Conservation (phyloP, 2,888 invertebrate species). For the Orchestes rusci region DNA sequence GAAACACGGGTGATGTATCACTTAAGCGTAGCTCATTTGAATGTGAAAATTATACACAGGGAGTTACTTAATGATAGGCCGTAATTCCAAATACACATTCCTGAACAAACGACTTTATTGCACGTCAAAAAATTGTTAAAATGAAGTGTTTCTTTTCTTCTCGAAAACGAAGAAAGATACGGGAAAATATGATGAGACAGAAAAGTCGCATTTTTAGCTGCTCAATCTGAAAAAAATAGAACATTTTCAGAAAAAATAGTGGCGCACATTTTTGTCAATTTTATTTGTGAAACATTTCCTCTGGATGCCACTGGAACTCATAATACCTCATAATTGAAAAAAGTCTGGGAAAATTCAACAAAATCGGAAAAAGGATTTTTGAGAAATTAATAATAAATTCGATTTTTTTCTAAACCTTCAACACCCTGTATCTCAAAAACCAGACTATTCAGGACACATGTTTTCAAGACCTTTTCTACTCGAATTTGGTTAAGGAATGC, state of each 20-base stretch:
- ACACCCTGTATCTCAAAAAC: background rate
- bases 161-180: background rate
- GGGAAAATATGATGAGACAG: background rate
- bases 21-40: no score
- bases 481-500: no score
- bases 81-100: no score
- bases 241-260: background rate
- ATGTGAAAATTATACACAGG: no score
- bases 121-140: no score
- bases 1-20: no score
- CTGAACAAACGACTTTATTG: no score
- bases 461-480: background rate
- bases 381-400: background rate
- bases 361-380: background rate
- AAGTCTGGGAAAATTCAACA: conserved; percentile 2
- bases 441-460: background rate
- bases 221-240: background rate
- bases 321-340: background rate
- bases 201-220: background rate
- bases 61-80: no score
- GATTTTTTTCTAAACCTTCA: background rate
- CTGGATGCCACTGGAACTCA: background rate
- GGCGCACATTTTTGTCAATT: background rate
- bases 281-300: background rate
- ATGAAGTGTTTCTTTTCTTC: background rate